Evolutionary conservation across 2,113 vertebrate species (phyloP), one percentile per base, ranked within the genome.

Genomic region (Actinemys pallida): DNA sequence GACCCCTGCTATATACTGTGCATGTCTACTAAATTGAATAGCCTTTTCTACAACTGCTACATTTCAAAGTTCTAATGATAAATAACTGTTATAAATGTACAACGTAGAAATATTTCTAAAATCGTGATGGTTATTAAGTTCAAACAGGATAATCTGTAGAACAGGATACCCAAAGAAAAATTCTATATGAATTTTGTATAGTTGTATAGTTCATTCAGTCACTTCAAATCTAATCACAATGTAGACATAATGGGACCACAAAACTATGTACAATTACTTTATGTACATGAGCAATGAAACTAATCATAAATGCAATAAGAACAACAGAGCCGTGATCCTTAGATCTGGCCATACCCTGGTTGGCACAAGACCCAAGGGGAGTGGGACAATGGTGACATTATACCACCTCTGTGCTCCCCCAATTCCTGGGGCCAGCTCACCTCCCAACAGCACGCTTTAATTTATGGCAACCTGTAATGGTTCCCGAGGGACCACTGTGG

Each of bases 321-420:
- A 35, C 13, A 20, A n/a, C 17, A n/a, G 35, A 31, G 14, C 35
- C 25, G 4, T 69, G 35, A n/a, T n/a, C 42, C 57, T 90, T 47
- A 93, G 19, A 14, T 2, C 22, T 56, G 14, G 11, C 25, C 6
- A 83, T 10, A 65, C 5, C 6, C 57, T 3, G 5, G 88, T 93
- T 85, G 54, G 72, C 20, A 47, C 0, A 54, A 3, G 84, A 9
- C 20, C 1, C 25, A 89, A 86, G 83, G 2, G 4, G 47, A 1
- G 4, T 45, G 53, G 75, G 1, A 0, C 0, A 4, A 54, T 31
- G 5, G 4, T 78, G 82, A 12, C 12, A 59, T 53, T 54, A 35
- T 93, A 17, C 82, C 79, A 39, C n/a, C 3, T 65, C 87, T 81
- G 35, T 62, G 29, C 47, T 31, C 39, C 52, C 4, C 50, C 31